Conservation (phyloP, 1,140 invertebrate species). For the Heliconius hewitsoni region DNA sequence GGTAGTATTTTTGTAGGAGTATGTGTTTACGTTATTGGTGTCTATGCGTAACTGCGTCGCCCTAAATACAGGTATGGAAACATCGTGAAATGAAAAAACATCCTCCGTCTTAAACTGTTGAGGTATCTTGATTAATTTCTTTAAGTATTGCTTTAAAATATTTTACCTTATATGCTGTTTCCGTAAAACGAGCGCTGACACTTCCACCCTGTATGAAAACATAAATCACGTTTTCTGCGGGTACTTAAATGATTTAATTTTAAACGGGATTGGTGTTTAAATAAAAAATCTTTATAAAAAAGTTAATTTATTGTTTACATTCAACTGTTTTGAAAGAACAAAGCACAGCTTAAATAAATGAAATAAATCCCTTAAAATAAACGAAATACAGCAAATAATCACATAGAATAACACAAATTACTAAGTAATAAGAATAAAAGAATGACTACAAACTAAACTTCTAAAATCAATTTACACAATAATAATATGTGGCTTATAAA, state of each 20-base stretch:
- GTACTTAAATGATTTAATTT: neutral
- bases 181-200: too few relatives aligned
- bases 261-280: conserved; percentile 5
- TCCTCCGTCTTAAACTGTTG: too few relatives aligned
- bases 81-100: too few relatives aligned
- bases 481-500: neutral
- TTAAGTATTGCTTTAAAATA: too few relatives aligned
- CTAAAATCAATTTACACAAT: neutral
- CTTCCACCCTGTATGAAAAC: too few relatives aligned
- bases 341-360: conserved; percentile 24
- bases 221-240: neutral
- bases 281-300: conserved; percentile 65
- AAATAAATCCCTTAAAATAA: conserved; percentile 21
- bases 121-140: too few relatives aligned
- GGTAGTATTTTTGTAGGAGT: too few relatives aligned
- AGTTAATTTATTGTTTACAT: conserved; percentile 75
- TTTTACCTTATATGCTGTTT: too few relatives aligned
- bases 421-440: conserved; percentile 1
- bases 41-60: too few relatives aligned
- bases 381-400: conserved; percentile 24
- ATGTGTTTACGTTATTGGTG: too few relatives aligned
- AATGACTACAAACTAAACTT: conserved; percentile 6
- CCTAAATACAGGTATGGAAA: too few relatives aligned
- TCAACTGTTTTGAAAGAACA: conserved; percentile 34
- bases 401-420: conserved; percentile 26